Conservation (phyloP, 2,888 invertebrate species). For the Trachelus stipa region DNA sequence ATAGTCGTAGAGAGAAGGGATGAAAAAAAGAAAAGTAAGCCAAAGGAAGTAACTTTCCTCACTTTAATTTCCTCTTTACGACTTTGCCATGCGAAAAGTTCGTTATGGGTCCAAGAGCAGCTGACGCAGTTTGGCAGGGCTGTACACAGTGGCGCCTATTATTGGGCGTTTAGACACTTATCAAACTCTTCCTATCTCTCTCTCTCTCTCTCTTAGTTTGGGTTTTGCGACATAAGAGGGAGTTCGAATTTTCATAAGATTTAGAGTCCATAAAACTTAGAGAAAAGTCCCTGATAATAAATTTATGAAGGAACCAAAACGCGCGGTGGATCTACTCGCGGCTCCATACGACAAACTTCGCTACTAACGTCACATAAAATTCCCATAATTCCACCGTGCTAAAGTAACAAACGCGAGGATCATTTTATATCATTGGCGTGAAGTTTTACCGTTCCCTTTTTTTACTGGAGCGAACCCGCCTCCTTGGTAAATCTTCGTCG, state of each 20-base stretch:
- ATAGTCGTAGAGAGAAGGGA: background rate
- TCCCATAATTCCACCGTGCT: conserved; percentile 30
- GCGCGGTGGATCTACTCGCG: background rate
- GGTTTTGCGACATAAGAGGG: background rate
- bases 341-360: conserved; percentile 1
- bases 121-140: background rate
- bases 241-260: background rate
- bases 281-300: background rate
- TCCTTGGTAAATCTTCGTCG: too few species aligned
- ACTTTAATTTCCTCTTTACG: background rate
- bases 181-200: background rate
- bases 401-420: conserved; percentile 17
- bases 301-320: background rate
- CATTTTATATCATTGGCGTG: background rate
- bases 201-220: background rate
- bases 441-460: background rate
- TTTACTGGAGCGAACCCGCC: background rate
- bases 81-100: background rate
- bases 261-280: background rate
- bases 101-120: background rate
- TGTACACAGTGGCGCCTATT: background rate
- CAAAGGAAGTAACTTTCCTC: background rate
- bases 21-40: background rate
- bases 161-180: background rate
- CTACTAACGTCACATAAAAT: conserved; percentile 20